Base-by-base conservation (phyloP, 2,888 invertebrate genomes). In the Ashinkailepas kermadecensis region DNA sequence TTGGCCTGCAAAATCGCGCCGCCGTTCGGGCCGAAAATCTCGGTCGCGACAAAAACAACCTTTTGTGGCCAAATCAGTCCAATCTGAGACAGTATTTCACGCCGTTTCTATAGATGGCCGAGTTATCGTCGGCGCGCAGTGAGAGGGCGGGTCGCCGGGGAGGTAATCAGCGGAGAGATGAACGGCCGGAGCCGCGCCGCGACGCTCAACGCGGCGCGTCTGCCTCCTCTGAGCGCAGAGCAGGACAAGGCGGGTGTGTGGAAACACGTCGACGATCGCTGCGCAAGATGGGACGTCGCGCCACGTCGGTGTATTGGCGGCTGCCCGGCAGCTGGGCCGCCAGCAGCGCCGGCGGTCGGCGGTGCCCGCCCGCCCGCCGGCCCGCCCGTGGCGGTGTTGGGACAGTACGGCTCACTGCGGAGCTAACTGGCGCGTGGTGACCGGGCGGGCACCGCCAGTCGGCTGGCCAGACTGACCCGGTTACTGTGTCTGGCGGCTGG, bases 21-120 rank as follows among this genome's bases (percentile, higher is more conserved):
- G 23, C 23, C 65, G 13, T 23, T 23, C 11, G 23, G 23, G 11
- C 12, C 65, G 65, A 67, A 67, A 67, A 67, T 67, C 65, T 23
- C 21, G 23, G 64, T 23, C 11, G 65, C 65, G 65, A 67, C 65
- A 67, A 67, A 67, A 67, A 67, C 65, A 67, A 23, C 65, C 65
- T 67, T 67, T 67, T 67, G 65, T 67, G 65, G 65, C 65, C 23
- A 67, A 67, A 67, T 67, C 65, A 67, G 65, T 67, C 13, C 65
- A 67, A 67, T 67, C 65, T 67, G 65, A 23, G 23, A 23, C 65
- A 67, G 23, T 23, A 67, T 67, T 67, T 67, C 65, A 67, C 65
- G 65, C 65, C 65, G 23, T 67, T 67, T 23, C 65, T 23, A 23
- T 23, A 10, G 65, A 67, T 67, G 23, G 65, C 23, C 11, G 65